phyloP scores from a whole-genome alignment of 2,888 invertebrate species.

The Odontocolon sp. region DNA sequence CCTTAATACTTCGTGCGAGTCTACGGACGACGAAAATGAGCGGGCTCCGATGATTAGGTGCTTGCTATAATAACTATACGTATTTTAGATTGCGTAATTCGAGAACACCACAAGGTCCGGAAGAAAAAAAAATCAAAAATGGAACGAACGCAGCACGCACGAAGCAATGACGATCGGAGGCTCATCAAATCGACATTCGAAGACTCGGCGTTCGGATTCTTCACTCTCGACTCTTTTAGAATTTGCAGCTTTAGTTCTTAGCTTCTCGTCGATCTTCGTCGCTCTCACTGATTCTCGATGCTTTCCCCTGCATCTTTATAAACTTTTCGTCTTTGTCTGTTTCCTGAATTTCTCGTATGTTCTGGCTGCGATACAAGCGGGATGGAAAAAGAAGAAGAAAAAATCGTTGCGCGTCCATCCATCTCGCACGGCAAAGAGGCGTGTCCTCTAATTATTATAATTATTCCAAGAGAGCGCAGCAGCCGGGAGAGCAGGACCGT shows the following conservation, averaged over 20 bases:
- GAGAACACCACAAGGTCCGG: constrained; percentile 9
- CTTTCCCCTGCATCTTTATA: constrained; percentile 24
- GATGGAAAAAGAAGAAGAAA: constrained; percentile 29
- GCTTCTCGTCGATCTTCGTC: constrained; percentile 3
- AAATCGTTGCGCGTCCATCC: constrained; percentile 70
- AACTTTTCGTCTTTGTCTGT: constrained; percentile 40
- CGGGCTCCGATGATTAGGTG: constrained; percentile 18
- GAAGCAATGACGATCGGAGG: constrained; percentile 9
- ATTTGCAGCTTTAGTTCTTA: background rate
- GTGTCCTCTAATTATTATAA: constrained; percentile 80
- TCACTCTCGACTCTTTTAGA: constrained; percentile 16
- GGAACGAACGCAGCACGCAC: constrained; percentile 20
- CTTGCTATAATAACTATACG: constrained; percentile 65
- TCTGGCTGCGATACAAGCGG: constrained; percentile 17
- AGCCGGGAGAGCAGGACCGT: constrained; percentile 70
- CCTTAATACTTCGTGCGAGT: constrained; percentile 18
- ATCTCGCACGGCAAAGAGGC: constrained; percentile 73
- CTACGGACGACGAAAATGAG: constrained; percentile 5
- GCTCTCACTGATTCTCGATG: constrained; percentile 6
- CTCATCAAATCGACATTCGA: constrained; percentile 3
- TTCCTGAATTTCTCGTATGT: constrained; percentile 37
- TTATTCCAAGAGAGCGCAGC: constrained; percentile 74
- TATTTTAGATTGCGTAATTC: constrained; percentile 52
- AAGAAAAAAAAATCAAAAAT: background rate
- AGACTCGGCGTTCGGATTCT: background rate